These are phyloP conservation scores for Campoletis sonorensis DNA, from an alignment of 1,140 invertebrate species.

Conservation along the genomic window DNA sequence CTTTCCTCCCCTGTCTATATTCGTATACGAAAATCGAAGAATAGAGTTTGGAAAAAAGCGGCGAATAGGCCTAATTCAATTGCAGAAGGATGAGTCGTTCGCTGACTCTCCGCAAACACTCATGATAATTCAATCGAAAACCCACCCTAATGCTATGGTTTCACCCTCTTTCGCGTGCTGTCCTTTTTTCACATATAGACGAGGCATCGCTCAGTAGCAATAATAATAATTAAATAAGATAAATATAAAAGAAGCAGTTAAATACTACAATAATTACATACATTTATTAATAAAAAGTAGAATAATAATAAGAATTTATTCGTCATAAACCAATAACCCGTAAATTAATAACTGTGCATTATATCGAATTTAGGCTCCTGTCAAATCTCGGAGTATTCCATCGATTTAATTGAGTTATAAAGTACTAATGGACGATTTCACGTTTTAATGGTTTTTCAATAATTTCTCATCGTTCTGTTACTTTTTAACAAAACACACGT, in stretches of 20 bases:
- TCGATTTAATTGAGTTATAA: too few species aligned
- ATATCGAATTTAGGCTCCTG: too few species aligned
- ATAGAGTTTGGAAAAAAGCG: conserved; percentile 36
- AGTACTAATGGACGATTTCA: too few species aligned
- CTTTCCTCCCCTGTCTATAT: not conserved
- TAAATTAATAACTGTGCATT: too few species aligned
- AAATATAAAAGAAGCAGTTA: not conserved
- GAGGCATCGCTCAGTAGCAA: not conserved
- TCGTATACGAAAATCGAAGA: conserved; percentile 1
- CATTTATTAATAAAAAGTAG: too few species aligned
- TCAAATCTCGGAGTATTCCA: too few species aligned
- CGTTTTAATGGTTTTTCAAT: too few species aligned
- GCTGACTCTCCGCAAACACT: conserved; percentile 76
- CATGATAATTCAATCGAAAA: conserved; percentile 76
- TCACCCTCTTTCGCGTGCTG: conserved; percentile 41
- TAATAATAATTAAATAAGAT: not conserved
- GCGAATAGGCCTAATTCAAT: conserved; percentile 71
- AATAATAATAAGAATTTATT: too few species aligned
- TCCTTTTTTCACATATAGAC: conserved; percentile 5
- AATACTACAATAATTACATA: too few species aligned
- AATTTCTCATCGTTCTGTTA: too few species aligned
- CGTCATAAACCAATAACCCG: too few species aligned
- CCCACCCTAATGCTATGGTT: conserved; percentile 50
- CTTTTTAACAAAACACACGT: too few species aligned
- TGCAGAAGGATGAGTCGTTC: conserved; percentile 58